Evolutionary conservation across 2,797 vertebrate species (phyloP), one percentile per base, ranked within the genome.

Genomic region (Centropyge bicolor): DNA sequence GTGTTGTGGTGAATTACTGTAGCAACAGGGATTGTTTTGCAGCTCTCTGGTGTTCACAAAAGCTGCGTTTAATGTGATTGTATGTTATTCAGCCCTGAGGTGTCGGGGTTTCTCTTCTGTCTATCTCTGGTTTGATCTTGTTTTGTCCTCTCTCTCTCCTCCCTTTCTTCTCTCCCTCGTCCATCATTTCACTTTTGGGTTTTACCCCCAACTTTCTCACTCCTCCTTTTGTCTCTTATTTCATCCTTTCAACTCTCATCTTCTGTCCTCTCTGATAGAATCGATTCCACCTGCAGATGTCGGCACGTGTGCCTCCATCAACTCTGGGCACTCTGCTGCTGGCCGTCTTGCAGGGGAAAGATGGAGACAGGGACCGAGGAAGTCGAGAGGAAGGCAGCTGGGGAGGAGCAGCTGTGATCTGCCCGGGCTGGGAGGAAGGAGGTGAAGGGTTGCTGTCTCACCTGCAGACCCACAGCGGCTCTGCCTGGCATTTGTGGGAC

Each of bases 231-330:
- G 62, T 27, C 14, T 2, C 27, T 54, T 60, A 22, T 59, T 38
- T 9, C 4, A 0, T 56, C 52, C 7, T 46, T 69, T 59, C 10
- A 31, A 61, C 24, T 61, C 54, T 49, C 46, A 7, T 41, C 19
- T 59, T 68, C 38, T 49, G 3, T 65, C 41, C 65, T 76, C 27
- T 71, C 62, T 9, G 9, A 40, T 90, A 99, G 98, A 98, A 95
- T 76, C 97, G 78, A 0, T 97, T 97, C 91, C 97, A 99, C 90
- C 95, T 99, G 80, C 96, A 96, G 92, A 93, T 98, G 97, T 95
- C 96, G 24, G 96, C 95, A 69, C 95, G 95, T 6, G 95, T 96
- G 59, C 95, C 97, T 0, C 94, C 96, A 0, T 96, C 97, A 6
- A 95, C 81, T 0, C 93, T 98, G 82, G 93, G 97, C 60, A 96